Percentiles rank a stretch among this genome's conserved stretches.
Conservation (phyloP, 2,797 vertebrate genomes). For the Sandelia bainsii region DNA sequence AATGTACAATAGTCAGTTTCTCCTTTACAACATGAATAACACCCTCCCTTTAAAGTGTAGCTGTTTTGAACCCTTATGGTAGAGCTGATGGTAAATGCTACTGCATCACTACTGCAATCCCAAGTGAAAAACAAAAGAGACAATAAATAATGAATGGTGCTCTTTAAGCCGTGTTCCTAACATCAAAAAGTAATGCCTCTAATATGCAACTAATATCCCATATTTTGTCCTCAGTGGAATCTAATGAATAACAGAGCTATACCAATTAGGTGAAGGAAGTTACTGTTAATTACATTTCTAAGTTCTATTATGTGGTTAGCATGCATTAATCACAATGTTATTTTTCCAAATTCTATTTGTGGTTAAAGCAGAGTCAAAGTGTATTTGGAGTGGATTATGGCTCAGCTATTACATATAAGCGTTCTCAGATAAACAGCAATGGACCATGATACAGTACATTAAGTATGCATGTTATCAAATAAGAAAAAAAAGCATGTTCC, state of each 20-base stretch:
- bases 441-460: conserved; percentile 39
- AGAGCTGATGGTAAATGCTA: conserved; percentile 29
- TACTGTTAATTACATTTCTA: conserved; percentile 84
- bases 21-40: conserved; percentile 12
- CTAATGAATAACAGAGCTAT: conserved; percentile 81
- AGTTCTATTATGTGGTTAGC: conserved; percentile 83
- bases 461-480: conserved; percentile 36
- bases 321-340: conserved; percentile 84
- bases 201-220: conserved; percentile 79
- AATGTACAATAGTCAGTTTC: not conserved
- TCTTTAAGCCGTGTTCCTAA: conserved; percentile 81
- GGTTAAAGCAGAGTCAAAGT: conserved; percentile 77
- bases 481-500: conserved; percentile 29
- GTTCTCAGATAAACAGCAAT: conserved; percentile 55
- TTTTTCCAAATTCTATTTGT: conserved; percentile 78
- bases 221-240: conserved; percentile 75
- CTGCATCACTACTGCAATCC: conserved; percentile 52
- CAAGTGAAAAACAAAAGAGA: conserved; percentile 72
- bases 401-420: conserved; percentile 50
- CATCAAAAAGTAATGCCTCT: conserved; percentile 82
- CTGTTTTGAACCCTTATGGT: conserved; percentile 17
- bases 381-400: conserved; percentile 76
- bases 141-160: conserved; percentile 82
- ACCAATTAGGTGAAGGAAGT: conserved; percentile 77
- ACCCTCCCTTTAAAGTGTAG: conserved; percentile 22